These are phyloP conservation scores for Argyresthia albistria DNA, from an alignment of 2,888 invertebrate species.

Conservation along the genomic window DNA sequence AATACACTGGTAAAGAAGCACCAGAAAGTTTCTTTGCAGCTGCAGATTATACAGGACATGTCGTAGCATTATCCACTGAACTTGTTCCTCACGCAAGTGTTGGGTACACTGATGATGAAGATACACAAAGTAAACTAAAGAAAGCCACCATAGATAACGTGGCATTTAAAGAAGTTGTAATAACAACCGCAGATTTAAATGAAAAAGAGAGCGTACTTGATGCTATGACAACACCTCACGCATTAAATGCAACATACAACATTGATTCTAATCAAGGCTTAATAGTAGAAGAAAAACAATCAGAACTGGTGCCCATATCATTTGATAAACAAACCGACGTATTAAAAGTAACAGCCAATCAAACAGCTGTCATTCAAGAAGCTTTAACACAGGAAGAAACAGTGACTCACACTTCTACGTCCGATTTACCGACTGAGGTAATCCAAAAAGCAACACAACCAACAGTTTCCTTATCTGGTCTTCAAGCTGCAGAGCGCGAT, in stretches of 20 bases:
- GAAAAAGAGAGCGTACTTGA: conserved; percentile 68
- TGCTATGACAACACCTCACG: conserved; percentile 18
- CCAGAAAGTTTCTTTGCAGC: conserved; percentile 40
- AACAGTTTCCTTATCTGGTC: conserved; percentile 48
- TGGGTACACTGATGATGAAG: conserved; percentile 24
- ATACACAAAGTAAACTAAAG: conserved; percentile 20
- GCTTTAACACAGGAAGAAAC: conserved; percentile 73
- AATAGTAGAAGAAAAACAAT: conserved; percentile 61
- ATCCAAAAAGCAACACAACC: conserved; percentile 43
- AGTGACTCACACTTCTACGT: conserved; percentile 55
- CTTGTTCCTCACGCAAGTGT: conserved; percentile 48
- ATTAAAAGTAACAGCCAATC: conserved; percentile 37
- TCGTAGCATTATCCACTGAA: conserved; percentile 67
- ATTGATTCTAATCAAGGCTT: conserved; percentile 56
- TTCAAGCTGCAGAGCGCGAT: conserved; percentile 70
- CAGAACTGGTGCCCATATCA: conserved; percentile 46
- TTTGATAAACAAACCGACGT: conserved; percentile 29
- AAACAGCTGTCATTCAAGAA: conserved; percentile 60
- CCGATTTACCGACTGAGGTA: conserved; percentile 28
- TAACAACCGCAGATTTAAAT: conserved; percentile 62
- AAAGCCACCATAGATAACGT: conserved; percentile 67
- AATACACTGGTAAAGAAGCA: conserved; percentile 16
- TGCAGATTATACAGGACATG: conserved; percentile 52
- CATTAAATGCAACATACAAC: conserved; percentile 25
- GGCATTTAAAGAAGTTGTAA: conserved; percentile 64